Evolutionary conservation across 2,113 vertebrate species (phyloP), one percentile per base, ranked within the genome.

Genomic region (Martes martes): DNA sequence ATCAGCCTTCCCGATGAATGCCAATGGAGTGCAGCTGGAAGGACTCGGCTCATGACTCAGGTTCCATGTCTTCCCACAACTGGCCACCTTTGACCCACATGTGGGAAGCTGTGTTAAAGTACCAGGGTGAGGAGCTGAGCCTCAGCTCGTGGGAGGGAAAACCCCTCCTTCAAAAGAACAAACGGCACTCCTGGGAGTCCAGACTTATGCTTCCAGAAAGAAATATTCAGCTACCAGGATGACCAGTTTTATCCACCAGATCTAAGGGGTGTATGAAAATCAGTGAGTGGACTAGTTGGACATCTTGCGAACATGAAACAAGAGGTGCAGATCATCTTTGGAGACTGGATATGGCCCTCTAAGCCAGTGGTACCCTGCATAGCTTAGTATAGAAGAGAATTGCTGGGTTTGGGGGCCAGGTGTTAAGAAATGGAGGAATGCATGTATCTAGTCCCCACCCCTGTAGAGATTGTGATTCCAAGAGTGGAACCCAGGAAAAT

Each of bases 91-190:
- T 81, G 52, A 80, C 69, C 57, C 89, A 84, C 63, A 28, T 31
- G 10, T 76, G 93, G 94, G 79, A 87, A 71, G 21, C 63, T 61
- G 19, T 92, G 47, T 24, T 33, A 57, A 55, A 80, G 57, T 31
- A 33, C 2, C 2, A 31, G 23, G 61, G 16, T 61, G 45, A 52
- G 14, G n/a, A 39, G 26, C 26, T 59, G 26, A 11, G 59, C 39
- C 39, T 82, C 39, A 39, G 14, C 52, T 65, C 73, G 26, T 71
- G 57, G 63, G 61, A 80, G 63, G 79, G 67, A 94, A 96, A 89
- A 78, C 71, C 14, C 65, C 19, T 71, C 33, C 81, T 95, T 28
- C 61, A 73, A 92, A 89, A 78, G 93, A 97, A 91, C 79, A 96
- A 96, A 92, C 4, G 84, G 33, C 18, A 21, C 74, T n/a, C 85